Evolutionary conservation across 2,113 vertebrate genomes (phyloP), one percentile per base, ranked within the genome.

Genomic region (Columbina picui): DNA sequence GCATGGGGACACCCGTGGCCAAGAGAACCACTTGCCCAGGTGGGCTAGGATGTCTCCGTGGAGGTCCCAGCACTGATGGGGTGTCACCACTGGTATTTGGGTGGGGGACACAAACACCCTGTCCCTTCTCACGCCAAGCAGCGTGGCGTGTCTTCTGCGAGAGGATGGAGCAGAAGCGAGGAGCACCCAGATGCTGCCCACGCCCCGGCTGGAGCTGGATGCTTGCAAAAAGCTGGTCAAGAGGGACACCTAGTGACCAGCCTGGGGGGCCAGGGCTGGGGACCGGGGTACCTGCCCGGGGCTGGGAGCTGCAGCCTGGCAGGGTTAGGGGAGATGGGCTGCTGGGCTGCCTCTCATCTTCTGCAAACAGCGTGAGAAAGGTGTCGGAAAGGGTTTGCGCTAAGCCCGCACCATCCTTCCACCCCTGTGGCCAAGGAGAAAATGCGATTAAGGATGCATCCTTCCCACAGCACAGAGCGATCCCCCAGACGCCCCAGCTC

Each of bases 161-260:
- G 55, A 3, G 0, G 14, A 9, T 4, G 38, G 14, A 57, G 36
- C 29, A 21, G 55, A 20, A 34, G 22, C 41, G 49, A 74, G 38
- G 32, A 80, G 57, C 53, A 9, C 5, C 32, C 53, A 16, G 20
- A 34, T 0, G 22, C 86, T 50, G 70, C 56, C 47, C 70, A 49
- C 47, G 4, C 14, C 10, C 15, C 1, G 3, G 19, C 38, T 16
- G 56, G 53, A 50, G 49, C n/a, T 7, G 50, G 27, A 52, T 16
- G 12, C 7, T 0, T 1, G 15, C 50, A 34, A 94, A 96, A 77
- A 39, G 32, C 47, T 56, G 80, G 88, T 65, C 49, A 41, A 89
- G 68, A 39, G 76, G 80, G 96, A 95, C 96, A 94, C n/a, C 96
- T 97, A 93, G 94, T 75, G 96, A 80, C 50, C 57, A 49, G 38